These are phyloP conservation scores for Exephanes ischioxanthus DNA, from an alignment of 2,888 invertebrate genomes.

Conservation along the genomic window DNA sequence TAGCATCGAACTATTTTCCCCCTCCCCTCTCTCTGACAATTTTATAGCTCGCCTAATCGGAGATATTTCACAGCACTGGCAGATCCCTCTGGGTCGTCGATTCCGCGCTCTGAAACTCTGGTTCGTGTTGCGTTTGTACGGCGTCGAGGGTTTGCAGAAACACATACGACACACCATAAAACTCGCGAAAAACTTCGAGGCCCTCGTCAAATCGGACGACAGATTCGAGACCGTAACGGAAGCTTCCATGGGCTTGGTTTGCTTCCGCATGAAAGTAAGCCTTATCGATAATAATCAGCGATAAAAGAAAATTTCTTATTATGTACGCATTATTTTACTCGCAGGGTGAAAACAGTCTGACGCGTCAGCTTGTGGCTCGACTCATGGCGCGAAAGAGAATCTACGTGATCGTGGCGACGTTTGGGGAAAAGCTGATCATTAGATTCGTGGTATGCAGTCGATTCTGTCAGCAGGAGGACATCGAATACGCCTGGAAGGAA, in stretches of 20 bases:
- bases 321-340: conserved; percentile 41
- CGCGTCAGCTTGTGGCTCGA: conserved; percentile 90
- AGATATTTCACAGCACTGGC: conserved; percentile 91
- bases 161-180: conserved; percentile 91
- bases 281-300: background rate
- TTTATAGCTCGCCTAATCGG: background rate
- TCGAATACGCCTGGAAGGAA: conserved; percentile 91
- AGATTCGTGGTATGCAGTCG: conserved; percentile 94
- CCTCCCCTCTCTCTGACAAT: background rate
- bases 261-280: conserved; percentile 92
- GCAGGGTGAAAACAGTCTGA: conserved; percentile 89
- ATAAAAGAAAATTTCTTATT: background rate
- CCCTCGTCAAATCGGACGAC: conserved; percentile 89
- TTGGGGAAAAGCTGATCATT: conserved; percentile 89
- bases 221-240: conserved; percentile 93
- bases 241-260: conserved; percentile 93
- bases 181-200: conserved; percentile 92
- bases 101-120: conserved; percentile 97
- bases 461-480: conserved; percentile 89
- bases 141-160: conserved; percentile 91
- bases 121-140: conserved; percentile 95
- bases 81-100: conserved; percentile 93
- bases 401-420: conserved; percentile 92
- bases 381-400: conserved; percentile 92
- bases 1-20: background rate